Evolutionary conservation across 2,113 vertebrate species (phyloP).

Genomic region (Gopherus evgoodei): DNA sequence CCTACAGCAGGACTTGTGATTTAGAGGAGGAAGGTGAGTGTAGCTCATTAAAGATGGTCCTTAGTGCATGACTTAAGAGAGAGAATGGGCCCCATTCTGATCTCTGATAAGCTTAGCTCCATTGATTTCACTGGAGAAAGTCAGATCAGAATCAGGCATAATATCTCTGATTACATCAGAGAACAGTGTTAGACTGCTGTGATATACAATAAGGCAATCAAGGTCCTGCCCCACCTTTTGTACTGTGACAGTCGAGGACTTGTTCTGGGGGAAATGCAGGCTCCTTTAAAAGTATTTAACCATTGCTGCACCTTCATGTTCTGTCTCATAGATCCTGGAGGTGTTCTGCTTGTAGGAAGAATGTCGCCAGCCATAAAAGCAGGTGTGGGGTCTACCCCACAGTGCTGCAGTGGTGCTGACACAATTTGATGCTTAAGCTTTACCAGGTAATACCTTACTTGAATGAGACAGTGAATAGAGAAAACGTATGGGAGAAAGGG

Average conservation of each 20-base stretch:
- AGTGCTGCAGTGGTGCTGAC: not conserved
- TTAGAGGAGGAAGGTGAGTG: slow-evolving; percentile 44
- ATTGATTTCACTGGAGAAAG: not conserved
- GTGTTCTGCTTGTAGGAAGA: not conserved
- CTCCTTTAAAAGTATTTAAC: not conserved
- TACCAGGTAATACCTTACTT: not conserved
- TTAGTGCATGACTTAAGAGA: slow-evolving; percentile 17
- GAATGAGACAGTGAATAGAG: rapidly evolving
- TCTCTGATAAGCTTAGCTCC: not conserved
- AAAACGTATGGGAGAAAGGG: not conserved
- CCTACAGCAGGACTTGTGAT: slow-evolving; percentile 55
- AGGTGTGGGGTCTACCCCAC: not conserved
- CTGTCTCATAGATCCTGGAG: not conserved
- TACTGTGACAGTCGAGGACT: not conserved
- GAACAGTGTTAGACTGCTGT: not conserved
- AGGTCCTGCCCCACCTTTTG: not conserved
- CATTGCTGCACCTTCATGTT: not conserved
- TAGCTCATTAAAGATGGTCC: not conserved
- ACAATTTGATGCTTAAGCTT: not conserved
- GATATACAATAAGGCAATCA: not conserved
- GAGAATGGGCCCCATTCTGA: not conserved
- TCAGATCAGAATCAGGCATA: not conserved
- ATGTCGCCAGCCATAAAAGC: not conserved
- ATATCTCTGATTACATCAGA: not conserved
- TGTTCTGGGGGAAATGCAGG: not conserved